Evolutionary conservation across 92 coral and sea anemone genomes (phyloP), one percentile per base, ranked within the genome.

Genomic region (Porites evermanni): DNA sequence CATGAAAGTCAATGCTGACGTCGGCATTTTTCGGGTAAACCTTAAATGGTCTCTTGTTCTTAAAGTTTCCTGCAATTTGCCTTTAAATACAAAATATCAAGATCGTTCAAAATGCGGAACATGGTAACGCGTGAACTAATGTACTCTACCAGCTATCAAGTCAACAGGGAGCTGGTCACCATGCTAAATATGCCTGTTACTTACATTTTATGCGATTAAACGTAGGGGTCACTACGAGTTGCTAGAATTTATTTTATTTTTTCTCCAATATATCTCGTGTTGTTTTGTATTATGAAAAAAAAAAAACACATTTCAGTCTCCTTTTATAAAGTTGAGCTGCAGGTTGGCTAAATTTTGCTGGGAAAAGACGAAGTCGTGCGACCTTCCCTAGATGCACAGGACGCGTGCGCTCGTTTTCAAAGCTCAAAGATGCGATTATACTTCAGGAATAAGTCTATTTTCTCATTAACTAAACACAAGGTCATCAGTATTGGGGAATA

Each of bases 251-350:
- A 73, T 73, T 51, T 73, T n/a, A 14, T 53, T 73, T 73, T 73
- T 73, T 73, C 78, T 50, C 61, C 78, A 51, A 50, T 73, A 73
- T 51, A 73, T 73, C 20, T 72, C 12, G 61, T 73, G 53, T 16
- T 73, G 61, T 73, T 73, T 29, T 23, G 60, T 29, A 29, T 29
- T 29, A 29, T 29, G 32, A 29, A 29, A 73, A 50, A 52, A 38
- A 72, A 72, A 73, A 73, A 73, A 72, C 56, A 72, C 54, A 73
- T 73, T 73, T 73, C 63, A 47, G 78, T 38, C 77, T 72, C 77
- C 77, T 32, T 72, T 72, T 12, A 29, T 38, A 72, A 72, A 72
- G 56, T 72, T 72, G 24, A 72, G 56, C 77, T 72, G 77, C 58
- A 72, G 56, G 20, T 72, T 72, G 77, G 56, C 77, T 72, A 7